Evolutionary conservation across 2,113 vertebrate genomes (phyloP).

Genomic region (Laterallus jamaicensis): DNA sequence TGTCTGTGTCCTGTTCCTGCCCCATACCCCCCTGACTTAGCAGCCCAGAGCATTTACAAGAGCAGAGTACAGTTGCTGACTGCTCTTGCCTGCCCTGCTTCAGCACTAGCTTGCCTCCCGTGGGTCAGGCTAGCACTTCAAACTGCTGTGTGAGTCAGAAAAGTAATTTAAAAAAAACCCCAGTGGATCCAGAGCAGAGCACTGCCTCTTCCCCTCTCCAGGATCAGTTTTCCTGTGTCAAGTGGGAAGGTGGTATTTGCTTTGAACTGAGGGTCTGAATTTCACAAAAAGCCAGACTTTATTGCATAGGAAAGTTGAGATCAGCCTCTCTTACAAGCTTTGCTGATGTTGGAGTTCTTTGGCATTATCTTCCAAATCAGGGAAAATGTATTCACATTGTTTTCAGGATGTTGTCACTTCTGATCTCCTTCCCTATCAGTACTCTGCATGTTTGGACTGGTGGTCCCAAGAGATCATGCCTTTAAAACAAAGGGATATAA

Average conservation of each 20-base stretch:
- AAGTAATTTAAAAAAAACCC: not conserved
- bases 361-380: not conserved
- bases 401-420: not conserved
- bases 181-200: not conserved
- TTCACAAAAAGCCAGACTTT: not conserved
- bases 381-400: not conserved
- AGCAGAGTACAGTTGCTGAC: not conserved
- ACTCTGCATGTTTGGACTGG: not conserved
- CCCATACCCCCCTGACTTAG: not conserved
- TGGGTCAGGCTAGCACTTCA: not conserved
- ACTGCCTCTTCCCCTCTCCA: not conserved
- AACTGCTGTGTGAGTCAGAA: not conserved
- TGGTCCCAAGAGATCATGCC: not conserved
- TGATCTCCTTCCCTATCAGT: not conserved
- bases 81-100: not conserved
- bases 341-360: not conserved
- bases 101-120: not conserved
- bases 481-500: slow-evolving; percentile 38
- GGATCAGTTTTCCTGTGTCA: not conserved
- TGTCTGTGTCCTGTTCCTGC: not conserved
- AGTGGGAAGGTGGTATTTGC: not conserved
- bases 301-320: not conserved
- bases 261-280: not conserved
- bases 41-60: not conserved
- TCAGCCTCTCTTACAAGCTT: not conserved